These are phyloP conservation scores for Drosophila flavopinicola DNA, from an alignment of 2,888 invertebrate species.

Conservation along the genomic window DNA sequence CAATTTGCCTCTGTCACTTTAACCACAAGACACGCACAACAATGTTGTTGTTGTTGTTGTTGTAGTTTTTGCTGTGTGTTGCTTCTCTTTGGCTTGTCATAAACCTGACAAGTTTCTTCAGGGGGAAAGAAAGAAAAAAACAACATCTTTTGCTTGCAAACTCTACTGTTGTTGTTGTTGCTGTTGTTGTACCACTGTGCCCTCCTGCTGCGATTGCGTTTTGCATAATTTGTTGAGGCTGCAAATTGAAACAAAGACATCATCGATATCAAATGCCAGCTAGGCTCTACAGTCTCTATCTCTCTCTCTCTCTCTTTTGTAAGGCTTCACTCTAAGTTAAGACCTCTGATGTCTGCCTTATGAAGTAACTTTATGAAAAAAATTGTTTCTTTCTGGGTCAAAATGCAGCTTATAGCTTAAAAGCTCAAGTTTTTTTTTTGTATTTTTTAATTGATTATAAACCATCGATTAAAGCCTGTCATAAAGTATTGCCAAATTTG, in stretches of 20 bases:
- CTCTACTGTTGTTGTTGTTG: constrained; percentile 38
- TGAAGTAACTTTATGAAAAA: constrained; percentile 24
- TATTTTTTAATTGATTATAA: constrained; percentile 56
- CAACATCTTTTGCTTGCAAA: constrained; percentile 57
- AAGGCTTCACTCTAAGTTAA: constrained; percentile 56
- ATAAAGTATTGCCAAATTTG: constrained; percentile 38
- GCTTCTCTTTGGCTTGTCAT: constrained; percentile 43
- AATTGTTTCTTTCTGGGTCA: constrained; percentile 40
- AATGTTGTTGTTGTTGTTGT: constrained; percentile 12
- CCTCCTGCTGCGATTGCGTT: constrained; percentile 64
- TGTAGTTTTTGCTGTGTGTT: no score
- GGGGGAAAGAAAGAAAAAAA: constrained; percentile 25
- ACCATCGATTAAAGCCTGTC: constrained; percentile 25
- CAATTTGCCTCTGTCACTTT: constrained; percentile 52
- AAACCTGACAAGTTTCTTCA: constrained; percentile 62
- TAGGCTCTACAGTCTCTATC: constrained; percentile 7
- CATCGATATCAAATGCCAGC: constrained; percentile 78
- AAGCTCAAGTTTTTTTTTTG: constrained; percentile 38
- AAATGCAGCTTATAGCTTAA: constrained; percentile 28
- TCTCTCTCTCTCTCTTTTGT: no score
- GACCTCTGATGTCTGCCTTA: constrained; percentile 22
- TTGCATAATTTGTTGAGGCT: constrained; percentile 66
- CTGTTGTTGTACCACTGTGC: constrained; percentile 7
- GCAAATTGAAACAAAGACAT: constrained; percentile 79
- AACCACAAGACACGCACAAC: constrained; percentile 42